Conservation (phyloP, 2,888 invertebrate species). For the Chloromyia formosa region DNA sequence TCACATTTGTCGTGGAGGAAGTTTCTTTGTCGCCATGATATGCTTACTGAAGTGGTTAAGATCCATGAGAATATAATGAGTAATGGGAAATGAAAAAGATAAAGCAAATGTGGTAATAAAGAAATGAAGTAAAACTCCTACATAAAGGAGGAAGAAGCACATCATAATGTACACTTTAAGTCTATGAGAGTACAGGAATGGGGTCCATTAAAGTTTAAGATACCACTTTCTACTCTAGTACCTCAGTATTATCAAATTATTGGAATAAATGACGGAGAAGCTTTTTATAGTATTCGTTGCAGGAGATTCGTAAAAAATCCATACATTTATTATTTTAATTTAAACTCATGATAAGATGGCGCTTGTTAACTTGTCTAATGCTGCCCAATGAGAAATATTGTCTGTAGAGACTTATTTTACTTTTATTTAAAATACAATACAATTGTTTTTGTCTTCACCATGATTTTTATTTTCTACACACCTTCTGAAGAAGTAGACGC, state of each 20-base stretch:
- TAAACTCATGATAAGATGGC: too few species aligned
- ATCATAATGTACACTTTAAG: constrained; percentile 33
- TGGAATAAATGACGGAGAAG: background rate
- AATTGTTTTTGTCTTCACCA: too few species aligned
- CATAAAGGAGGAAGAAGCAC: constrained; percentile 24
- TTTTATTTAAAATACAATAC: too few species aligned
- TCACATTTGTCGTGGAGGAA: background rate
- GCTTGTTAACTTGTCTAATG: too few species aligned
- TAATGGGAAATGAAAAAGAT: constrained; percentile 42
- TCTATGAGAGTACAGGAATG: background rate
- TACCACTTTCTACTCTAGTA: background rate
- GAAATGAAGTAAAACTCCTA: constrained; percentile 38
- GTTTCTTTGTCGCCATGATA: constrained; percentile 16
- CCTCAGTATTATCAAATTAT: background rate
- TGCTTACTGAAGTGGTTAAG: constrained; percentile 34
- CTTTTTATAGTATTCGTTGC: too few species aligned
- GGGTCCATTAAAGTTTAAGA: constrained; percentile 34
- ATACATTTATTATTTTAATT: too few species aligned
- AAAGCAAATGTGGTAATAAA: constrained; percentile 35
- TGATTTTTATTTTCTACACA: too few species aligned
- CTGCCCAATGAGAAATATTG: too few species aligned
- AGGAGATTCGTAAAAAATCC: too few species aligned
- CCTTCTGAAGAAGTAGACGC: constrained; percentile 14
- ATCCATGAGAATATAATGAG: constrained; percentile 36
- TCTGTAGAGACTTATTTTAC: too few species aligned